Evolutionary conservation across 1,140 invertebrate species (phyloP).

Genomic region (Neodiprion virginianus): DNA sequence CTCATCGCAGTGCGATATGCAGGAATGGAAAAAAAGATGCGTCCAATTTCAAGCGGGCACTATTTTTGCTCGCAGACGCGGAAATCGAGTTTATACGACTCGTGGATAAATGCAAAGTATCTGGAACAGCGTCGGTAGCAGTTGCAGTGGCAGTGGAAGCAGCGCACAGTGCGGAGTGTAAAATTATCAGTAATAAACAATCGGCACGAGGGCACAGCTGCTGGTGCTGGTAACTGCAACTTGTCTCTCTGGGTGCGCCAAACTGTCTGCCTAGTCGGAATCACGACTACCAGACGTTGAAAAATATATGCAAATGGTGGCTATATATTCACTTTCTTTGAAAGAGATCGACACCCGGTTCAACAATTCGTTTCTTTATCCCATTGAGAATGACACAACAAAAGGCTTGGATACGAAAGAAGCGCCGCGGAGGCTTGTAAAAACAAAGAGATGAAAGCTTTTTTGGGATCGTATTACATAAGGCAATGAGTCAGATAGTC

Average conservation of each 20-base stretch:
- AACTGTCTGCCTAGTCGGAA: background rate
- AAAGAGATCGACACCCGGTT: too few relatives aligned
- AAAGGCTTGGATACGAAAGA: too few relatives aligned
- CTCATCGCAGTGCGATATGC: too few relatives aligned
- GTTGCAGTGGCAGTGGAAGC: background rate
- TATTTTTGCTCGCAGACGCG: background rate
- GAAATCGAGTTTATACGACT: background rate
- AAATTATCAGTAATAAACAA: background rate
- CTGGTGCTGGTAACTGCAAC: background rate
- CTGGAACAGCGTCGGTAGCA: background rate
- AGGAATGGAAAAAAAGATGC: background rate
- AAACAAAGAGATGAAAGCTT: conserved; percentile 13
- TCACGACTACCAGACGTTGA: too few relatives aligned
- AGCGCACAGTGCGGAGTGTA: background rate
- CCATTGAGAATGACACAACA: too few relatives aligned
- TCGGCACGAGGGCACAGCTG: background rate
- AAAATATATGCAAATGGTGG: too few relatives aligned
- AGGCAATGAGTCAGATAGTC: background rate
- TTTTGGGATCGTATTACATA: background rate
- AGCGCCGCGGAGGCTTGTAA: background rate
- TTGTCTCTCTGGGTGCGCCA: background rate
- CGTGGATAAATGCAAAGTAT: background rate
- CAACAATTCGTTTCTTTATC: too few relatives aligned
- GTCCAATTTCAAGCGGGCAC: background rate
- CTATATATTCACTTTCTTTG: too few relatives aligned